Percentiles rank a stretch among this genome's conserved stretches.
phyloP scores from a whole-genome alignment of 2,113 vertebrate genomes.

The Rutilus rutilus region DNA sequence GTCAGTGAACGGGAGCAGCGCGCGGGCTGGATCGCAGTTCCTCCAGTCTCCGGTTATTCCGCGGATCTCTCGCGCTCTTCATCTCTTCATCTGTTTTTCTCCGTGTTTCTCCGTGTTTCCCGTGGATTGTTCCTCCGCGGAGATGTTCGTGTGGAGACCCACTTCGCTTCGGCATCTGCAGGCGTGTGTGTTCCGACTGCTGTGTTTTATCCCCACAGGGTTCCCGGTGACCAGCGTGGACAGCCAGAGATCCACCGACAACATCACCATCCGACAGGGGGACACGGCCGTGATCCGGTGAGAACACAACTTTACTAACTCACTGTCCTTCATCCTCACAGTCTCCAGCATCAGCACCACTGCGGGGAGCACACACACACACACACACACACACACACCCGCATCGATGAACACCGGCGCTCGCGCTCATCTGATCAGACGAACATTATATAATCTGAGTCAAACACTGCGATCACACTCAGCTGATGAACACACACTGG shows the following conservation, averaged over 20 bases:
- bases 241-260: constrained; percentile 97
- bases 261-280: constrained; percentile 99
- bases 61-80: constrained; percentile 48
- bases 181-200: constrained; percentile 93
- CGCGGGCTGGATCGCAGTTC: constrained; percentile 46
- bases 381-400: too few species aligned
- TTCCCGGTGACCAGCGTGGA: constrained; percentile 98
- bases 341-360: constrained; percentile 12
- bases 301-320: constrained; percentile 62
- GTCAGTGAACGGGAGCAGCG: constrained; percentile 52
- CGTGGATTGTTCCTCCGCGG: constrained; percentile 65
- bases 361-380: background rate
- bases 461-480: background rate
- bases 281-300: constrained; percentile 99
- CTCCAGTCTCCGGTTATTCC: constrained; percentile 36
- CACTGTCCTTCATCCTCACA: constrained; percentile 16
- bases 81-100: constrained; percentile 57
- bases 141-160: constrained; percentile 88
- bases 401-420: background rate
- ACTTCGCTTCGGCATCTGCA: constrained; percentile 90
- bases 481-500: background rate
- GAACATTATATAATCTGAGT: background rate
- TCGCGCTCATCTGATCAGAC: background rate
- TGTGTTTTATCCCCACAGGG: constrained; percentile 99
- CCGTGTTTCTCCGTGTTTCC: constrained; percentile 52